Base-by-base conservation (phyloP, 2,797 vertebrate genomes). In the Graptemys geographica region DNA sequence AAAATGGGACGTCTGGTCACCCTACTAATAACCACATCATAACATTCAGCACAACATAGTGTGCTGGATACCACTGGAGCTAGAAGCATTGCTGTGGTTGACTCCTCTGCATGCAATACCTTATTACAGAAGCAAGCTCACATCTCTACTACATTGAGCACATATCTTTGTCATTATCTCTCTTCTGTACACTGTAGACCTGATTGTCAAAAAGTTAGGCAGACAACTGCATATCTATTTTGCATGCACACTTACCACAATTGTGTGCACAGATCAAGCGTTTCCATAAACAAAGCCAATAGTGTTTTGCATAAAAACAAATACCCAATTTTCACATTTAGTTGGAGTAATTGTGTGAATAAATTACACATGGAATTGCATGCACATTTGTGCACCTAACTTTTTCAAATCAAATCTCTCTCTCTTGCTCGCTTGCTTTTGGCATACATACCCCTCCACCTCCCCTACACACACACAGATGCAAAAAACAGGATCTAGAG, bases 151-250 rank as follows among this genome's bases (percentile, higher is more conserved):
- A 96, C 81, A 97, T 91, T 92, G 96, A 95, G 96, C 95, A 94
- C 96, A 96, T 96, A 96, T 97, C 96, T 96, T 5, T 93, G 92
- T 94, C 96, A 94, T 93, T 94, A 97, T 96, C 95, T 88, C 96
- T 95, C 95, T 93, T 89, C 47, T n/a, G 72, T 1, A 12, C 82
- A 0, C 92, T 91, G 88, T 94, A 33, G 0, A 78, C 92, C 96
- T 88, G 27, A 90, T 94, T 47, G 2, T 79, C 87, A 89, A 93
- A 96, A 96, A 95, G 94, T 92, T 93, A 92, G 88, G 88, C 94
- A 86, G 74, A 0, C 56, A 47, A 91, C 94, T 74, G 65, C 80
- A 79, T 53, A 25, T 44, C 88, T 96, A 7, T 92, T 81, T 94
- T 74, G 90, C 93, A 94, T 92, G 84, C 79, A 72, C 86, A 79